Evolutionary conservation across 2,888 invertebrate species (phyloP), one percentile per base, ranked within the genome.

Genomic region (Catonia carolina): DNA sequence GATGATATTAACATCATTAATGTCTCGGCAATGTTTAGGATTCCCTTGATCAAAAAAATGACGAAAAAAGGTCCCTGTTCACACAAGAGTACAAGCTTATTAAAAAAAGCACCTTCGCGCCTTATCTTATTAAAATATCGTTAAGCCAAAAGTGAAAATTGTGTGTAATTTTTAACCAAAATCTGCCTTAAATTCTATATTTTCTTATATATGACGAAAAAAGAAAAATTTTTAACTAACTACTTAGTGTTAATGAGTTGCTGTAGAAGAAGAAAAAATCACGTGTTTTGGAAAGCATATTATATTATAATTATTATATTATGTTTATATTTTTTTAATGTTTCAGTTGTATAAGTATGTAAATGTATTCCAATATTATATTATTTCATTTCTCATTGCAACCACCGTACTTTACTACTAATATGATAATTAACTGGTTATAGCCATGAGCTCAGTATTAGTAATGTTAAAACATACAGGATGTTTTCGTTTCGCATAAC

Each of bases 131-230:
- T 74, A 74, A 74, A 74, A 72, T 60, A 62, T 62, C 60, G 61
- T 62, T 62, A 67, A 67, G 66, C 66, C 66, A 66, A 72, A 58
- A 58, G 53, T 71, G 67, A 69, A 67, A 71, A 70, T 71, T 71
- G 77, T 77, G 78, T 78, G 77, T 78, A 78, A 78, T 72, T 72
- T 72, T 73, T 70, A 64, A 73, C 78, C 78, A 78, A 79, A 79
- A 80, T 80, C 80, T 81, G 80, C 80, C 80, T 80, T 80, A 80
- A 72, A 74, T 80, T 80, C 79, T 79, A 79, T 78, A 79, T 78
- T 77, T 76, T 77, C 77, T 64, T 64, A 64, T 62, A 63, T 67
- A 70, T 74, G 74, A 75, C 72, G 72, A 75, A 75, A 69, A 64
- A 69, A 75, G 59, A 61, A 62, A 61, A 62, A 63, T 64, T 64